A percentile compares a stretch with the other conserved stretches of the same genome.
Conservation (phyloP, 2,113 vertebrate species). For the Mugil cephalus region DNA sequence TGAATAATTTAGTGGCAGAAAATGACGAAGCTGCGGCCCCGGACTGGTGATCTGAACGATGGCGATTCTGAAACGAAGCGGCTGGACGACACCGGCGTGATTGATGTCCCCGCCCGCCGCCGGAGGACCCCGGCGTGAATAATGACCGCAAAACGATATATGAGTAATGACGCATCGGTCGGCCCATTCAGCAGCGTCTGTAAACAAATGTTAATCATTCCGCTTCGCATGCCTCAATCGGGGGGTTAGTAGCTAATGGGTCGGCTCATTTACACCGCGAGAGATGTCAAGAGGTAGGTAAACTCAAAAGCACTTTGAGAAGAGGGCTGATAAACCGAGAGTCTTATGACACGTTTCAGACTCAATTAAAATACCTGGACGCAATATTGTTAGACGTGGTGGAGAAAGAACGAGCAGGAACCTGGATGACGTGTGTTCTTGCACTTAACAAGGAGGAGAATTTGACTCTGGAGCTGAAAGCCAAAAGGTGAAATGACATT, state of each 20-base stretch:
- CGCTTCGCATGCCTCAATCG: neutral
- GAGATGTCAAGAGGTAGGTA: neutral
- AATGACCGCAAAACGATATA: conserved; percentile 2
- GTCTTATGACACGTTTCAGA: no score
- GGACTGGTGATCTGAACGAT: conserved; percentile 25
- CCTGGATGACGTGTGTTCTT: neutral
- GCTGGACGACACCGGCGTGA: conserved; percentile 20
- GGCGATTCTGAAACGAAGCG: conserved; percentile 33
- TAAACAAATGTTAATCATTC: neutral
- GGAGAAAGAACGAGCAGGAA: conserved; percentile 3
- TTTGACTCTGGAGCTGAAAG: neutral
- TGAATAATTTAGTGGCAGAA: conserved; percentile 63
- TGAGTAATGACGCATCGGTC: conserved; percentile 2
- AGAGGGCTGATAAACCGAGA: neutral
- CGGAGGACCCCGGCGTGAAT: neutral
- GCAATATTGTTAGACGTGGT: no score
- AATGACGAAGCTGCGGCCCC: conserved; percentile 18
- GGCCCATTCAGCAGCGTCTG: conserved; percentile 8
- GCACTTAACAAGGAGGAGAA: conserved; percentile 8
- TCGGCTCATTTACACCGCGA: neutral
- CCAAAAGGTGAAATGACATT: conserved; percentile 40
- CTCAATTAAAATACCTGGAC: no score
- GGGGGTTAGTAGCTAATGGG: neutral
- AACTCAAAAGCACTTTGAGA: neutral
- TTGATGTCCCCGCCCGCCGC: conserved; percentile 14